A percentile compares a stretch with the other conserved stretches of the same genome.
These are phyloP conservation scores for Calephelis perditalis DNA, from an alignment of 2,888 invertebrate genomes.

Conservation along the genomic window DNA sequence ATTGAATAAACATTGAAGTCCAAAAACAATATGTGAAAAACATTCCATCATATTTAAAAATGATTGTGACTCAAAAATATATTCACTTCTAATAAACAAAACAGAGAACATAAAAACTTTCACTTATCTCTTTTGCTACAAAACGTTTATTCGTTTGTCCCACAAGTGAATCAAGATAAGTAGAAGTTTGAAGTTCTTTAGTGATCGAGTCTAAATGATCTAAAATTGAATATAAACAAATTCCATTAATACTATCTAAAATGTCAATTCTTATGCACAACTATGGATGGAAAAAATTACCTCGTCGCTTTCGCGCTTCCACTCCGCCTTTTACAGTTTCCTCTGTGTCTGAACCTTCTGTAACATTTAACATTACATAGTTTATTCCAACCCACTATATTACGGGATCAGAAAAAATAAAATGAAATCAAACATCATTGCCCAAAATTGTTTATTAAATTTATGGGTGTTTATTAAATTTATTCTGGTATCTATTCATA, in stretches of 20 bases:
- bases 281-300: conserved; percentile 40
- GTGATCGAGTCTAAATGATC: neutral
- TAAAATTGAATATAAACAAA: neutral
- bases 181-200: neutral
- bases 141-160: neutral
- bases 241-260: conserved; percentile 12
- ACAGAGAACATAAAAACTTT: neutral
- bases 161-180: neutral
- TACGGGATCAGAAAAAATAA: no score
- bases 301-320: conserved; percentile 61
- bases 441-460: no score
- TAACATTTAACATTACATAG: conserved; percentile 31
- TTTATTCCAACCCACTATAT: conserved; percentile 4
- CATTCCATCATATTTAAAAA: neutral
- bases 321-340: conserved; percentile 57
- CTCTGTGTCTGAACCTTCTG: conserved; percentile 72
- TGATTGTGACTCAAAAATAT: conserved; percentile 1
- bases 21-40: conserved; percentile 14
- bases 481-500: no score
- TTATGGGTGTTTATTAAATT: no score
- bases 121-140: neutral
- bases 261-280: conserved; percentile 12
- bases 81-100: conserved; percentile 5
- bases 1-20: conserved; percentile 16
- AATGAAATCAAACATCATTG: no score